Evolutionary conservation across 2,888 invertebrate species (phyloP), one percentile per base, ranked within the genome.

Genomic region (Electrophaes corylata): DNA sequence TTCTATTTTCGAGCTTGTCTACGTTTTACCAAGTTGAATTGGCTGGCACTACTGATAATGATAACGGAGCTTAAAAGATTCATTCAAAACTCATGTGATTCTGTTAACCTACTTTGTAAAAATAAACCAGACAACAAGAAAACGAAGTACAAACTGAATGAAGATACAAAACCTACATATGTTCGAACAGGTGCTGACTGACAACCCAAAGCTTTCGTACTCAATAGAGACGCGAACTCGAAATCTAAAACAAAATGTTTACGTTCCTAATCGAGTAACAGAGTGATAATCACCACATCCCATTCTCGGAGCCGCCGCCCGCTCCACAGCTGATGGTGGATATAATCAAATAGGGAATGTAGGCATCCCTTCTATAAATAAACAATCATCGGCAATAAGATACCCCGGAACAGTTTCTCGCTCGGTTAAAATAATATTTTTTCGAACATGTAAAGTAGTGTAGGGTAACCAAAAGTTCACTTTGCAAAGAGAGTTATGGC

Each of bases 331-430:
- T 58, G 64, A 60, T 64, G 46, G 57, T 54, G 43, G 51, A 60
- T 62, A 62, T 52, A 64, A 61, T 66, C 60, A 55, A 57, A 62
- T 52, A 47, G 54, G 59, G 57, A 56, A 59, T 53, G 49, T 53
- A 29, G 52, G 61, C 60, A 65, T 68, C 46, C 50, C 50, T 49
- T 71, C 66, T 60, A 39, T 60, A 74, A 70, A 74, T 72, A 71
- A 68, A 66, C 65, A 63, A 72, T 69, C 61, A 64, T 58, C 44
- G 55, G 71, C 57, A 76, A 74, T 62, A 63, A 69, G 71, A 76
- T 71, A 78, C 73, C 35, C 71, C 73, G 75, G 75, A 76, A 78
- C 68, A 62, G 62, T 69, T 69, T 65, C 52, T 47, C 64, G 64
- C 66, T 67, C 59, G 56, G 35, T 59, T 66, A 53, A 57, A 62